Base-by-base conservation (phyloP, 2,113 vertebrate species). In the Collichthys lucidus region DNA sequence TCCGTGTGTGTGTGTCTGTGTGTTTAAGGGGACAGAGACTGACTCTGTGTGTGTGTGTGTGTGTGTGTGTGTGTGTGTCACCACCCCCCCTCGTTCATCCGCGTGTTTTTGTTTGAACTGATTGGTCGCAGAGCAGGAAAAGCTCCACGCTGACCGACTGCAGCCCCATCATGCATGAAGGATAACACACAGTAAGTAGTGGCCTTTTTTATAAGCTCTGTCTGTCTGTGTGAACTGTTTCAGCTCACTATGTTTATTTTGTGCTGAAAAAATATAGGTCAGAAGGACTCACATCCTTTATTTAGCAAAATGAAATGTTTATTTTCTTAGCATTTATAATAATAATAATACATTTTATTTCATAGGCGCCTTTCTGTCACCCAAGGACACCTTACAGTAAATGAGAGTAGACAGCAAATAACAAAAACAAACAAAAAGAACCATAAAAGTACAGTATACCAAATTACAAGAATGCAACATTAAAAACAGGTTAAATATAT, bases 101-200 rank as follows among this genome's bases (percentile, higher is more conserved):
- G 53, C 49, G 53, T 95, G 92, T 95, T 95, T 94, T 91, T 62
- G 59, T 95, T 95, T 83, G 72, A 96, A 95, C 46, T 89, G 88
- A 95, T 95, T 95, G 94, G 94, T 88, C 91, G 35, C 35, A 40
- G 35, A 40, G 35, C 35, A 40, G 35, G 35, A 40, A 40, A 8
- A 40, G 35, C 35, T 2, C 7, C 35, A 40, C 35, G 35, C 35
- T 40, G 35, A 40, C 35, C 2, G 35, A 35, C 35, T 40, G 35
- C 35, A 40, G 35, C 35, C 35, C 44, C 66, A 9, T 65, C 67
- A 11, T 4, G 20, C 75, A 44, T 49, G 52, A 11, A 83, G 46
- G 19, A 79, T 20, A 59, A 86, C 74, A 77, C 70, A 76, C 72
- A 53, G 50, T 9, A 0, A 15, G 31, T 62, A 15, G 31, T 62